Evolutionary conservation across 2,888 invertebrate genomes (phyloP), one percentile per base, ranked within the genome.

Genomic region (Zele albiditarsus): DNA sequence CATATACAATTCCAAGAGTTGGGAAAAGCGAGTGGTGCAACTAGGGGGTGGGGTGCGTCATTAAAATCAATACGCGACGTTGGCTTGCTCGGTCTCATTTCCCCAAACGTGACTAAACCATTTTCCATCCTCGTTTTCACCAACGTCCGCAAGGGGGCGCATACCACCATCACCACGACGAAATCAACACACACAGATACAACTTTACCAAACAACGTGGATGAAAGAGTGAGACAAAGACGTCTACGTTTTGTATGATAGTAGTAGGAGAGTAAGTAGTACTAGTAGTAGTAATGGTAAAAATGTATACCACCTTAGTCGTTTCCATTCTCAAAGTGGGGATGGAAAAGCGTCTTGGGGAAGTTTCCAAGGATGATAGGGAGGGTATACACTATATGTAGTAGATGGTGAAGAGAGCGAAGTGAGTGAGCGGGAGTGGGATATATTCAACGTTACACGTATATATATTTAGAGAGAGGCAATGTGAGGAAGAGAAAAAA

Each of bases 11-110:
- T 46, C n/a, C 46, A 46, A n/a, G 46, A 46, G 46, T 46, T 46
- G 46, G 46, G 46, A 46, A 46, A 75, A 70, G 78, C 69, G 66
- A 71, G 73, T 49, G 69, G 78, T 63, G 65, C 53, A 62, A 76
- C 80, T 81, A 74, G 79, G 83, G 83, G 85, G 87, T n/a, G 46
- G 85, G 84, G 84, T 74, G 75, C 86, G 86, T 89, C 89, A 89
- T 89, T 89, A 89, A 89, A 88, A 89, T 89, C 89, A 89, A 89
- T 89, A 89, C 89, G 85, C 83, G 86, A 83, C 77, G 75, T 79
- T 80, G 82, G 80, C 80, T 82, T 82, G 80, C 83, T 84, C 84
- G 83, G 82, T 85, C 83, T 80, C 77, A 80, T 80, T 81, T 78
- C 66, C 72, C 72, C 78, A 71, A 31, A 67, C 38, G 23, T 62